These are phyloP conservation scores for Lophius americanus DNA, from an alignment of 2,797 vertebrate genomes.

Conservation along the genomic window DNA sequence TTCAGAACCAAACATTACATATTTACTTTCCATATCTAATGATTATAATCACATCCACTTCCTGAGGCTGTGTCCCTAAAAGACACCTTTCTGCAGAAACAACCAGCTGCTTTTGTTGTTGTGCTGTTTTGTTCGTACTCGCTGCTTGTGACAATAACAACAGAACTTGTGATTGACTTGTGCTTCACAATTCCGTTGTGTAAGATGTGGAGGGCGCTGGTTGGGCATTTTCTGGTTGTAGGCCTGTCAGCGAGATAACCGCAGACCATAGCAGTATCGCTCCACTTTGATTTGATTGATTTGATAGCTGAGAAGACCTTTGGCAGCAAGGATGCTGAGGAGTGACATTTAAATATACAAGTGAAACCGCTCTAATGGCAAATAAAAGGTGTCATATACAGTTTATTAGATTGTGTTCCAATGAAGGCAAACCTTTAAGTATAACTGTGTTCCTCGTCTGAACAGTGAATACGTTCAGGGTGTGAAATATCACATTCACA, in stretches of 20 bases:
- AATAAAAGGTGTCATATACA: neutral
- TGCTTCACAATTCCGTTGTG: neutral
- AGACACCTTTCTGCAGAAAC: neutral
- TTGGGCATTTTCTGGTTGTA: neutral
- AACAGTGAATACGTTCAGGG: too few species aligned
- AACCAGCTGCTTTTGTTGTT: constrained; percentile 1
- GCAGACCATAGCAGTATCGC: too few species aligned
- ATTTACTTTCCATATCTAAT: constrained; percentile 6
- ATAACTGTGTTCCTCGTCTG: too few species aligned
- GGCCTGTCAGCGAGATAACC: neutral
- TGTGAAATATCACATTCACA: too few species aligned
- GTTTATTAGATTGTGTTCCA: neutral
- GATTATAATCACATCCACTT: constrained; percentile 9
- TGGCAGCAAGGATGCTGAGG: neutral
- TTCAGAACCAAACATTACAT: neutral
- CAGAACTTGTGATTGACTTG: neutral
- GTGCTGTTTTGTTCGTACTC: neutral
- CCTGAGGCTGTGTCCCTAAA: neutral
- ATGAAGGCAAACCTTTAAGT: neutral
- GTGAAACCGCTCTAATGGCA: neutral
- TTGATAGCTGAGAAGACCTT: neutral
- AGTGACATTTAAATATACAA: neutral
- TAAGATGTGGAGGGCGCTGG: too few species aligned
- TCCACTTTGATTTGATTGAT: neutral
- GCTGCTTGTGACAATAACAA: neutral